These are phyloP conservation scores for Myotis findleyi DNA, from an alignment of 2,797 vertebrate genomes.

Conservation along the genomic window DNA sequence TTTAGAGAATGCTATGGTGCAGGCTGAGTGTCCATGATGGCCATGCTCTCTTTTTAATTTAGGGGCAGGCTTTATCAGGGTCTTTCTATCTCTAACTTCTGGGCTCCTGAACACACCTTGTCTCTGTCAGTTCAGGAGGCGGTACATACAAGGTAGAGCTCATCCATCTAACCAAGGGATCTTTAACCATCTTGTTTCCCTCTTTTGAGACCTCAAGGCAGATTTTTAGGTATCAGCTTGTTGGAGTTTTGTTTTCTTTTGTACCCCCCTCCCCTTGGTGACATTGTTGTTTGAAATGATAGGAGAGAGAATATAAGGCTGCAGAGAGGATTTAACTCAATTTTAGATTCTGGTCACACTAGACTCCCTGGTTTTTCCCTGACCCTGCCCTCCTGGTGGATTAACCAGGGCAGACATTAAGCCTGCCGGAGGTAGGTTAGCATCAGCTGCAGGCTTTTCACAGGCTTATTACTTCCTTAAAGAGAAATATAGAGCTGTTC, in stretches of 20 bases:
- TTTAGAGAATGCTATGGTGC: neutral
- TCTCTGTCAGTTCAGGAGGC: conserved; percentile 22
- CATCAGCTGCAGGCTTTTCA: conserved; percentile 38
- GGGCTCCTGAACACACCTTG: neutral
- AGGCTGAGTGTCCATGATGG: neutral
- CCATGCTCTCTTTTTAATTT: conserved; percentile 24
- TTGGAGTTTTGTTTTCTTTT: conserved; percentile 19
- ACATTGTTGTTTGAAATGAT: conserved; percentile 10
- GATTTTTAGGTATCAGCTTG: neutral
- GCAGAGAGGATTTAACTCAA: neutral
- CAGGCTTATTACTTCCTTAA: conserved; percentile 65
- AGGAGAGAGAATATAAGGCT: neutral
- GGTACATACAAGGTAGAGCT: neutral
- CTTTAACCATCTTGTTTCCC: conserved; percentile 15
- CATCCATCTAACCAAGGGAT: neutral
- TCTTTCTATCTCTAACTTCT: neutral
- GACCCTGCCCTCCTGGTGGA: neutral
- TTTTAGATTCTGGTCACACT: neutral
- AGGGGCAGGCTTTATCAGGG: neutral
- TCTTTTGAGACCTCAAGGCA: conserved; percentile 35
- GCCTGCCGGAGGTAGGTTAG: neutral
- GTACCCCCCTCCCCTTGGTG: neutral
- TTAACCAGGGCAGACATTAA: neutral
- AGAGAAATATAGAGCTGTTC: conserved; percentile 62
- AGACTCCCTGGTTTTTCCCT: neutral